phyloP scores from a whole-genome alignment of 2,888 invertebrate genomes.

The Troides oblongomaculatus region DNA sequence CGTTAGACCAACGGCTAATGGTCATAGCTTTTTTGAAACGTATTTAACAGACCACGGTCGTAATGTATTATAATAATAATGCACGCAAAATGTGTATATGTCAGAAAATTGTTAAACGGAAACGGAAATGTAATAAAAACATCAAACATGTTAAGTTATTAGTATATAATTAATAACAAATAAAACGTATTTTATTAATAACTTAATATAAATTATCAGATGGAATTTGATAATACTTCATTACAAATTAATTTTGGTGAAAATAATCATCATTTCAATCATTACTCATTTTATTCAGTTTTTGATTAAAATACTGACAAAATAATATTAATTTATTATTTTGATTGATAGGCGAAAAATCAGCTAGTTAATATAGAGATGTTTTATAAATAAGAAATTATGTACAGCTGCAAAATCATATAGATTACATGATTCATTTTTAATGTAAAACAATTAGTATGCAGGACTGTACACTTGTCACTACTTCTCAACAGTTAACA shows the following conservation, averaged over 20 bases:
- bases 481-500: slow-evolving; percentile 57
- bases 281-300: no score
- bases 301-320: neutral
- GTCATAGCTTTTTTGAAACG: no score
- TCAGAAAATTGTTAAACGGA: no score
- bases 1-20: no score
- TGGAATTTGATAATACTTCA: neutral
- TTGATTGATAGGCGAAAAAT: neutral
- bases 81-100: no score
- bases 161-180: neutral
- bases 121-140: neutral
- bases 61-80: no score
- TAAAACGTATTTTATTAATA: neutral
- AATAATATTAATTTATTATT: neutral
- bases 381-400: neutral
- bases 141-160: neutral
- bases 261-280: neutral
- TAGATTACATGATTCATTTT: no score
- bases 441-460: no score
- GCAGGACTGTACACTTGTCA: neutral
- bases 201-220: neutral
- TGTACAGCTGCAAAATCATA: neutral
- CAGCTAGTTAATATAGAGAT: neutral
- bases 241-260: neutral
- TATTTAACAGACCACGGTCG: no score